Evolutionary conservation across 1,140 invertebrate species (phyloP).

Genomic region (Drosophila mojavensis): DNA sequence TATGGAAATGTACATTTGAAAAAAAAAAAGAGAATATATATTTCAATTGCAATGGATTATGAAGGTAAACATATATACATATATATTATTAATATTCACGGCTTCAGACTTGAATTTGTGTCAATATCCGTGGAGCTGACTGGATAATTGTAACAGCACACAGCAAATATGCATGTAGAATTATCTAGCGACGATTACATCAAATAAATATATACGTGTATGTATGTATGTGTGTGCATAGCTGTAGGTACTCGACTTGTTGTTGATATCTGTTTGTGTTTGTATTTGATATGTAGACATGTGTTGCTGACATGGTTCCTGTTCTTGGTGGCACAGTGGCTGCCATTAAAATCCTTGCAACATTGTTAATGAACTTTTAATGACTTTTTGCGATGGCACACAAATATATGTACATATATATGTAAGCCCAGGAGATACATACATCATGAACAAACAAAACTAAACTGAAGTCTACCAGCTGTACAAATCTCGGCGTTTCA

Average conservation of each 20-base stretch:
- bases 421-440: constrained; percentile 8
- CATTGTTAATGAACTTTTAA: constrained; percentile 84
- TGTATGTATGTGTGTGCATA: background rate
- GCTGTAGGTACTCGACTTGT: constrained; percentile 23
- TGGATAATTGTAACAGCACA: constrained; percentile 77
- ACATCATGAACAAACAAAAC: constrained; percentile 30
- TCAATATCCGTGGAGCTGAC: constrained; percentile 17
- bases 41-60: too few species aligned
- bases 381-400: constrained; percentile 72
- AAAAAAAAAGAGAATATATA: background rate
- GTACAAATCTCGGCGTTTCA: constrained; percentile 51
- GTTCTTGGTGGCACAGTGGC: constrained; percentile 33
- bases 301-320: constrained; percentile 49
- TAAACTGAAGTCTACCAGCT: constrained; percentile 28
- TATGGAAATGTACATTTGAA: constrained; percentile 1
- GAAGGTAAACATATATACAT: background rate
- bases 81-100: background rate
- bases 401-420: constrained; percentile 11
- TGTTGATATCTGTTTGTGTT: constrained; percentile 47
- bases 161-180: constrained; percentile 58
- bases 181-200: constrained; percentile 52
- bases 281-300: constrained; percentile 67
- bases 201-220: too few species aligned
- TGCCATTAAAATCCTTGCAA: constrained; percentile 74
- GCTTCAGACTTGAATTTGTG: background rate